Percentiles rank a stretch among this genome's conserved stretches.
These are phyloP conservation scores for Raja brachyura DNA, from an alignment of 2,113 vertebrate species.

Conservation along the genomic window DNA sequence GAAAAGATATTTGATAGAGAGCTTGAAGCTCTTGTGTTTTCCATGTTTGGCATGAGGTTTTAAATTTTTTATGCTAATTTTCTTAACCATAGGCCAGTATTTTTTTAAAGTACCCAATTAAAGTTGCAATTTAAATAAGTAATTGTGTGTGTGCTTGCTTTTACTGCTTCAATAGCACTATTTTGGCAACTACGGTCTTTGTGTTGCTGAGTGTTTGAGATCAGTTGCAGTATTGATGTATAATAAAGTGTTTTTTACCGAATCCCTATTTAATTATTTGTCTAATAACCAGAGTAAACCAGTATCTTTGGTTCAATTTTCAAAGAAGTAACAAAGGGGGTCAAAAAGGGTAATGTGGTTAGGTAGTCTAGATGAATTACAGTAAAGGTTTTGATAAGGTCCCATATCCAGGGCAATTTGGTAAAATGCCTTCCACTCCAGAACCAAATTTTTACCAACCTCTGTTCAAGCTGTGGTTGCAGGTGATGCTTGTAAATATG, in stretches of 20 bases:
- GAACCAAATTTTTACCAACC: no score
- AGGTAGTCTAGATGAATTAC: no score
- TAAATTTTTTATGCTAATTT: conserved; percentile 38
- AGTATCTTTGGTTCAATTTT: neutral
- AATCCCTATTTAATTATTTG: neutral
- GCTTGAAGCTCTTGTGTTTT: conserved; percentile 46
- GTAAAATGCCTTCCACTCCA: no score
- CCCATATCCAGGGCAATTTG: no score
- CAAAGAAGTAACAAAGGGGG: no score
- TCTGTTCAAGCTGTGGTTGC: no score
- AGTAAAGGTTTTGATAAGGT: no score
- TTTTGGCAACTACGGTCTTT: neutral
- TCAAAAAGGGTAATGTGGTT: no score
- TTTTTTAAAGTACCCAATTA: conserved; percentile 42
- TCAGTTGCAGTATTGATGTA: neutral
- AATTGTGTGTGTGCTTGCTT: conserved; percentile 17
- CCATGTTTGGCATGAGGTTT: conserved; percentile 43
- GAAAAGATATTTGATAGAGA: conserved; percentile 41
- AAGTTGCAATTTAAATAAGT: conserved; percentile 12
- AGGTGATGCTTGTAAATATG: no score
- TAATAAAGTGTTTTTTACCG: neutral
- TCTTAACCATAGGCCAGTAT: conserved; percentile 43
- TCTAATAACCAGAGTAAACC: neutral
- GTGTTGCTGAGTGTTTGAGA: neutral
- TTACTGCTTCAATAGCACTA: neutral